Base-by-base conservation (phyloP, 2,888 invertebrate species). In the Volucella zonaria region DNA sequence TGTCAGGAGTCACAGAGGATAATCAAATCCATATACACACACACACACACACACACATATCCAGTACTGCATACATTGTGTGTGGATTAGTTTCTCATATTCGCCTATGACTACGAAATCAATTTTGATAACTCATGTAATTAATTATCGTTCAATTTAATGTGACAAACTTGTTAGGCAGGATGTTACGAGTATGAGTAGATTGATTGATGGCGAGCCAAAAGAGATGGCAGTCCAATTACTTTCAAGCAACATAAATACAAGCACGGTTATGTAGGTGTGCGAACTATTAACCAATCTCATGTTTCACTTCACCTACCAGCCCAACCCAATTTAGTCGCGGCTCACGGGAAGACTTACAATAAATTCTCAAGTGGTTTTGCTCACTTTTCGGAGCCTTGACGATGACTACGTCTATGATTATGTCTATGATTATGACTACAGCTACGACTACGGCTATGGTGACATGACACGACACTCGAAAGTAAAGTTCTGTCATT, bases 121-220 rank as follows among this genome's bases (percentile, higher is more conserved):
- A 80, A 80, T 83, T 83, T 76, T 67, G 71, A 79, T 83, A 83
- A 83, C 76, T 83, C 71, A 80, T 79, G 75, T 76, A 80, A 83
- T 80, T 83, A 83, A 83, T 83, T 83, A 82, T 62, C 62, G 66
- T 71, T 75, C 70, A 76, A 76, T 80, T 54, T 61, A 79, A 83
- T 70, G 59, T 49, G 74, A 79, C 75, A 83, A 74, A 71, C 73
- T 78, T 79, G 78, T 70, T 64, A 64, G 52, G 10, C 43, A 61
- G 18, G 47, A 14, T 23, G 14, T 61, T 42, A 40, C 31, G 59
- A 31, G 31, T 31, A 31, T 31, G 31, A 31, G 31, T 31, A 31
- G 58, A 52, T 75, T 75, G 79, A 83, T 79, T 74, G 64, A 75
- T 79, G 64, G 54, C 38, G 38, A 54, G 52, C 38, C 52, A 45